Evolutionary conservation across 2,797 vertebrate genomes (phyloP).

Genomic region (Sebastes steindachneri): DNA sequence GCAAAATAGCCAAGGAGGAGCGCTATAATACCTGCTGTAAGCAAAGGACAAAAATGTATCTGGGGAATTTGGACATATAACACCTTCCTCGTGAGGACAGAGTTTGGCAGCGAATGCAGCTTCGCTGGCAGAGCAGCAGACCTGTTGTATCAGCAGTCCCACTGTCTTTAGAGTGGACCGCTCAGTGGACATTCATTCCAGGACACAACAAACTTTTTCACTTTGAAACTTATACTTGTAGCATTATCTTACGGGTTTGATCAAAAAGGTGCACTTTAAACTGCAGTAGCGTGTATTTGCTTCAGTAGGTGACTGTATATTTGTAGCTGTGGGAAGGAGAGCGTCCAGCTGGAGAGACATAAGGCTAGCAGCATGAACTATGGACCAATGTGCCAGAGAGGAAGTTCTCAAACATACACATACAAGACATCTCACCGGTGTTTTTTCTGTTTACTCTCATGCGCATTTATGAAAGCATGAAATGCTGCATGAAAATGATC

Average conservation of each 20-base stretch:
- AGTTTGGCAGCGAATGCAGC: conserved; percentile 34
- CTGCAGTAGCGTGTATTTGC: conserved; percentile 38
- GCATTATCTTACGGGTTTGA: neutral
- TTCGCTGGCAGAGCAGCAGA: conserved; percentile 21
- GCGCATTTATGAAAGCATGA: conserved; percentile 15
- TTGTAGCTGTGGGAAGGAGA: conserved; percentile 60
- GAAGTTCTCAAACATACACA: conserved; percentile 77
- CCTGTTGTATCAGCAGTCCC: conserved; percentile 20
- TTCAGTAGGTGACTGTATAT: conserved; percentile 60
- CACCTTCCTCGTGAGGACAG: conserved; percentile 10
- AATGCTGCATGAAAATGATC: conserved; percentile 2
- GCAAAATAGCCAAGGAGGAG: neutral
- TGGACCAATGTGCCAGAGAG: conserved; percentile 74
- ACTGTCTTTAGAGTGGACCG: neutral
- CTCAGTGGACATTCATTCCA: neutral
- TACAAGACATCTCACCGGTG: conserved; percentile 52
- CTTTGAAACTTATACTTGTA: neutral
- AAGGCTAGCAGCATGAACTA: conserved; percentile 82
- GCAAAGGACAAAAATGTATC: conserved; percentile 12
- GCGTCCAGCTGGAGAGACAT: conserved; percentile 85
- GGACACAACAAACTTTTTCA: neutral
- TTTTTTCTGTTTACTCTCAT: conserved; percentile 48
- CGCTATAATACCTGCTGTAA: neutral
- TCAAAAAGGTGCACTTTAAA: conserved; percentile 20
- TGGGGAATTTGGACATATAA: conserved; percentile 4